Percentiles rank a stretch among this genome's conserved stretches.
Conservation (phyloP, 2,888 invertebrate species). For the Caprella mutica region DNA sequence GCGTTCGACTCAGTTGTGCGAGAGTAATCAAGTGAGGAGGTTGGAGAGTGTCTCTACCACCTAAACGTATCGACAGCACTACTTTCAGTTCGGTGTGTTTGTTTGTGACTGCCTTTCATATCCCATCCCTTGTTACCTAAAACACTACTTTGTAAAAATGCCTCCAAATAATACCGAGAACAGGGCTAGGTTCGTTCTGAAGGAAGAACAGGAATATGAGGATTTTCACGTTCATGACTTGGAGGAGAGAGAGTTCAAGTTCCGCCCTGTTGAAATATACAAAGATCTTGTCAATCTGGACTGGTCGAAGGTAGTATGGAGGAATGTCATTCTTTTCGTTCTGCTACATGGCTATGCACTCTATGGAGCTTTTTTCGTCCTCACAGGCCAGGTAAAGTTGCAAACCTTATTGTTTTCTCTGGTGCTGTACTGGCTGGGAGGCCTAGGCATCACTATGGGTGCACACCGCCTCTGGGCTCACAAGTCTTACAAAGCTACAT, state of each 20-base stretch:
- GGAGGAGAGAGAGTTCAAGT: background rate
- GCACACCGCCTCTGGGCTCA: slow-evolving; percentile 93
- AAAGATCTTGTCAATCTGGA: background rate
- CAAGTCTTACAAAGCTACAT: slow-evolving; percentile 75
- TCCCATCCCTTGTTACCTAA: too few species aligned
- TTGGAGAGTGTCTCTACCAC: too few species aligned
- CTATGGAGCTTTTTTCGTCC: slow-evolving; percentile 1
- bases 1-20: too few species aligned
- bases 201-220: background rate
- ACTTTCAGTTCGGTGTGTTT: too few species aligned
- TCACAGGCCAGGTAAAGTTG: background rate
- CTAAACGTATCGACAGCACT: too few species aligned
- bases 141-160: too few species aligned
- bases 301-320: slow-evolving; percentile 11
- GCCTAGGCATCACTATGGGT: slow-evolving; percentile 50
- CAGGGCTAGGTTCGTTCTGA: background rate
- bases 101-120: too few species aligned
- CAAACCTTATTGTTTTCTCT: background rate
- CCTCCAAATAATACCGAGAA: slow-evolving; percentile 2
- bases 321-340: background rate
- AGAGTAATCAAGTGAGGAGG: too few species aligned
- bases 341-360: slow-evolving; percentile 4
- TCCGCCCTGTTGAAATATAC: background rate
- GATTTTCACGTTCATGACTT: background rate
- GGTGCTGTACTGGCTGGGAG: background rate